Evolutionary conservation across 2,113 vertebrate species (phyloP), one percentile per base, ranked within the genome.

Genomic region (Sphaerodactylus townsendi): DNA sequence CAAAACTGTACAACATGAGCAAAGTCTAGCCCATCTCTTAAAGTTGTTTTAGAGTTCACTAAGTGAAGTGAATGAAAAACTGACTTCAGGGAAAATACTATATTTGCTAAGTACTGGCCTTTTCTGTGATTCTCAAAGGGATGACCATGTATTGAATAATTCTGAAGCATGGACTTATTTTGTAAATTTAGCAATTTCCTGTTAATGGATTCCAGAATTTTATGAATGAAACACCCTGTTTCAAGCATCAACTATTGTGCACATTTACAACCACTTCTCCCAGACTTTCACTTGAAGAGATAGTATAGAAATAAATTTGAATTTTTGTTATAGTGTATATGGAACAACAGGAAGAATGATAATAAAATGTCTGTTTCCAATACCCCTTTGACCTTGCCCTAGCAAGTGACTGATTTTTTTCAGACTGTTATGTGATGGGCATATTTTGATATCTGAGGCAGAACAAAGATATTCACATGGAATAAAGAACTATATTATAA

Each of bases 391-490:
- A 76, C 3, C 56, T 33, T 88, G 85, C n/a, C 46, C 73, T 76
- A 53, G 19, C 50, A 81, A 48, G 53, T 78, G 39, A 87, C 77
- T 77, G 80, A 68, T 33, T n/a, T 4, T 7, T 4, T 14, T 59
- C 50, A 19, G 86, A 87, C 33, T 39, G 7, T 65, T 86, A 48
- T 81, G 10, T 64, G 75, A 37, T 0, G 0, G 30, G 35, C 76
- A 19, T 0, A 17, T 86, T 91, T 88, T 81, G 81, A 89, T 81
- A 56, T 23, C 23, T 62, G 78, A 86, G 14, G 85, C 21, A 39
- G 74, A 25, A 17, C 30, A 44, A 90, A 53, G 41, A 28, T 83
- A 90, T 90, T 79, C 66, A 2, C 77, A 88, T 87, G 82, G 14
- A 82, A 33, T 1, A 77, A 17, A 5, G 87, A 80, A 77, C 46